Base-by-base conservation (phyloP, 2,888 invertebrate species). In the Torymus tubicola region DNA sequence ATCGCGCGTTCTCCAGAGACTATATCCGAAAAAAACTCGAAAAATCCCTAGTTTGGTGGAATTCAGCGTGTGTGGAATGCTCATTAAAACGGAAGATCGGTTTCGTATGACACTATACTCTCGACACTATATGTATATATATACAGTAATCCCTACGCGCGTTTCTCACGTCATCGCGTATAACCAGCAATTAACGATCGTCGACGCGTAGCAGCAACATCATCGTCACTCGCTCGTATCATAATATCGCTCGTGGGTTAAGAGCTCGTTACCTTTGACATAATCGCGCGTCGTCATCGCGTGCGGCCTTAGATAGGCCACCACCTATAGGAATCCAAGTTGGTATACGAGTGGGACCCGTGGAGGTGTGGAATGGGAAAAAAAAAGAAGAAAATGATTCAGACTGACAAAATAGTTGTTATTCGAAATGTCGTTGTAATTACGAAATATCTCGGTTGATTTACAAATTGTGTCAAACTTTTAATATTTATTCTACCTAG, bases 191-290 rank as follows among this genome's bases (percentile, higher is more conserved):
- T 79, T 74, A 79, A 69, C 21, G 61, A 74, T 74, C 69, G 73
- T 63, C 63, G 69, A 67, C 31, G 31, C 31, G 31, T 4, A 31
- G 31, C 31, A 31, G 31, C 31, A 21, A 21, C 21, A 31, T 3
- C 31, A 31, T 31, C 60, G 67, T 69, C 69, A 69, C 68, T 73
- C 71, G 24, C n/a, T 70, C 75, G 64, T 65, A 75, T 70, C 58
- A 70, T 75, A 80, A 75, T 74, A 75, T 74, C 65, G 53, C 75
- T 70, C 58, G 14, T 50, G 68, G 53, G 58, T 75, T 71, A 71
- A 65, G 70, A 70, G 78, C 70, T 75, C 67, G 70, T 71, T 76
- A 76, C 76, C 64, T 76, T 76, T 76, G 75, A 80, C 78, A 78
- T 65, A 71, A 80, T 80, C 71, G 71, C 61, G 61, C 52, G n/a